phyloP scores from a whole-genome alignment of 2,797 vertebrate species.

The Sebastes iracundus region DNA sequence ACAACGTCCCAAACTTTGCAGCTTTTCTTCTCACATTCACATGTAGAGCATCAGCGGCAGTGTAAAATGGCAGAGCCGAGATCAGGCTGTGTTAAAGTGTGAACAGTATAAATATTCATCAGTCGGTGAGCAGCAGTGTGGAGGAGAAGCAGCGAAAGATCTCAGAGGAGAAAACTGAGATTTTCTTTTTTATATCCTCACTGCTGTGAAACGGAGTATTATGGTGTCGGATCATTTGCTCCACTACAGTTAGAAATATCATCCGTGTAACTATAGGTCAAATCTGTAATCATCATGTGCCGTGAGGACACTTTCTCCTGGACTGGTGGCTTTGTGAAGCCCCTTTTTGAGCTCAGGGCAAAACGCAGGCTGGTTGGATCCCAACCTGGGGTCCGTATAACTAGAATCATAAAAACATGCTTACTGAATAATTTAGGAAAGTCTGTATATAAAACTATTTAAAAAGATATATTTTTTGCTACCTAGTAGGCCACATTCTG shows the following conservation, averaged over 20 bases:
- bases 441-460: no score
- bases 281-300: slow-evolving; percentile 39
- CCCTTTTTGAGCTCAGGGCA: not conserved
- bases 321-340: slow-evolving; percentile 28
- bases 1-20: slow-evolving; percentile 28
- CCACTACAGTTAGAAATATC: slow-evolving; percentile 38
- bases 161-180: slow-evolving; percentile 51
- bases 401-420: no score
- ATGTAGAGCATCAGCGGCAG: slow-evolving; percentile 44
- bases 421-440: no score
- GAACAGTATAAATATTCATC: slow-evolving; percentile 75
- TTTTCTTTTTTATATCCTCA: slow-evolving; percentile 33
- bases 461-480: no score
- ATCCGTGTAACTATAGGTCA: slow-evolving; percentile 46
- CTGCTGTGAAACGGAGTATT: slow-evolving; percentile 32
- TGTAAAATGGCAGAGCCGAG: slow-evolving; percentile 50
- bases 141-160: slow-evolving; percentile 44
- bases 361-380: slow-evolving; percentile 1
- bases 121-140: slow-evolving; percentile 48
- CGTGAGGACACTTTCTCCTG: slow-evolving; percentile 10
- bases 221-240: slow-evolving; percentile 55
- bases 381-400: no score
- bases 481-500: no score
- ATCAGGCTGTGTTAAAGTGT: slow-evolving; percentile 62
- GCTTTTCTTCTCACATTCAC: slow-evolving; percentile 47